phyloP scores from a whole-genome alignment of 2,888 invertebrate species.

The Pollenia angustigena region DNA sequence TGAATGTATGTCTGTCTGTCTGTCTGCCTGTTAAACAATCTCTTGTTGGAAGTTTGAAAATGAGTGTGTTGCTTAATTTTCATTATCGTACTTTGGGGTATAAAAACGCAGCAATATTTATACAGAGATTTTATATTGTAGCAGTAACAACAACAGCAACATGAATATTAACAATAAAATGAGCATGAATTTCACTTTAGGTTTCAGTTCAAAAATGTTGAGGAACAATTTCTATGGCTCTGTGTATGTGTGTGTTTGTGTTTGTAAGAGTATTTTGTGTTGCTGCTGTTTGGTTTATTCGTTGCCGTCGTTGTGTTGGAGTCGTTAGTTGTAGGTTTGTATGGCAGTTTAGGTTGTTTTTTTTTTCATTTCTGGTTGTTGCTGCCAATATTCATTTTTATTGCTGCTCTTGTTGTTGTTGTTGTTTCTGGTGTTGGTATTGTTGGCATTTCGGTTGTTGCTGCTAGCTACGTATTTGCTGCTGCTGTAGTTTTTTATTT shows the following conservation, averaged over 20 bases:
- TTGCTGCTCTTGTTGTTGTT: conserved; percentile 34
- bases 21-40: background rate
- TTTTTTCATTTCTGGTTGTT: conserved; percentile 63
- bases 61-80: conserved; percentile 56
- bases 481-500: conserved; percentile 60
- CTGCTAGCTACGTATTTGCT: conserved; percentile 59
- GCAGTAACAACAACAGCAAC: conserved; percentile 27
- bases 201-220: conserved; percentile 65
- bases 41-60: conserved; percentile 19
- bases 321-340: conserved; percentile 51
- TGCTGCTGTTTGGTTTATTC: conserved; percentile 42
- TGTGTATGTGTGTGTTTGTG: background rate
- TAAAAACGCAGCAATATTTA: conserved; percentile 59
- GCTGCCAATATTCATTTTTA: conserved; percentile 69
- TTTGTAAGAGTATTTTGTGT: background rate
- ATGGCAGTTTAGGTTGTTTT: conserved; percentile 18
- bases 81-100: conserved; percentile 61
- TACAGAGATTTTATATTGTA: conserved; percentile 62
- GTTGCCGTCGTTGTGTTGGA: conserved; percentile 49
- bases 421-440: conserved; percentile 48
- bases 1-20: background rate
- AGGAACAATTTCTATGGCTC: conserved; percentile 51
- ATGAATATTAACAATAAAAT: conserved; percentile 51
- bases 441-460: conserved; percentile 56
- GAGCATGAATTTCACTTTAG: conserved; percentile 60